These are phyloP conservation scores for Drosophila watanabei DNA, from an alignment of 1,140 invertebrate species.

Conservation along the genomic window DNA sequence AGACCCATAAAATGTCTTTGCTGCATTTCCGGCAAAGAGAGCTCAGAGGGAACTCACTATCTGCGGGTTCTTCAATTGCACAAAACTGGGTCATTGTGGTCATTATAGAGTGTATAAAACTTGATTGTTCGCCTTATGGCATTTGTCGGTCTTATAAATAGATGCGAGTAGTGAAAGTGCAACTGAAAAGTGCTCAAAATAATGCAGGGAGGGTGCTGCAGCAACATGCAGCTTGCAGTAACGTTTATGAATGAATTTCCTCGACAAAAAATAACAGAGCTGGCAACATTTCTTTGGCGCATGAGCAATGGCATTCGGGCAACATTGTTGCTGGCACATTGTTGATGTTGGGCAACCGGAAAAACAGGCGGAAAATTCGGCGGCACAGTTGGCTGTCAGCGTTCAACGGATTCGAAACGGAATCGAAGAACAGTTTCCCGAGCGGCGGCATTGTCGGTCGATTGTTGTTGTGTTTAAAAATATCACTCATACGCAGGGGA, in stretches of 20 bases:
- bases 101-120: constrained; percentile 50
- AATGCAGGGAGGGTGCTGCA: constrained; percentile 21
- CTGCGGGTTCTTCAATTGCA: constrained; percentile 42
- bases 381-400: constrained; percentile 49
- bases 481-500: constrained; percentile 36
- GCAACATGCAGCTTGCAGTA: constrained; percentile 48
- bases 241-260: constrained; percentile 47
- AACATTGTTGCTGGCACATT: constrained; percentile 34
- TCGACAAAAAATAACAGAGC: not conserved
- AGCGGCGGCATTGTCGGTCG: not conserved
- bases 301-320: constrained; percentile 7
- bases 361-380: constrained; percentile 45
- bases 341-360: constrained; percentile 23
- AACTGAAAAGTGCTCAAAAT: not conserved
- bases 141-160: constrained; percentile 51
- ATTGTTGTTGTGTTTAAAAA: constrained; percentile 38
- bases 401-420: constrained; percentile 40
- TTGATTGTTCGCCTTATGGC: constrained; percentile 45
- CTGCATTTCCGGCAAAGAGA: constrained; percentile 44
- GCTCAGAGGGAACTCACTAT: constrained; percentile 7
- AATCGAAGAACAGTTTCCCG: constrained; percentile 11
- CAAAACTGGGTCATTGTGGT: constrained; percentile 46
- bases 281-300: constrained; percentile 29
- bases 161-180: constrained; percentile 11
- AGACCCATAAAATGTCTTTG: constrained; percentile 11